These are phyloP conservation scores for Pagrus major DNA, from an alignment of 2,113 vertebrate species.

Conservation along the genomic window DNA sequence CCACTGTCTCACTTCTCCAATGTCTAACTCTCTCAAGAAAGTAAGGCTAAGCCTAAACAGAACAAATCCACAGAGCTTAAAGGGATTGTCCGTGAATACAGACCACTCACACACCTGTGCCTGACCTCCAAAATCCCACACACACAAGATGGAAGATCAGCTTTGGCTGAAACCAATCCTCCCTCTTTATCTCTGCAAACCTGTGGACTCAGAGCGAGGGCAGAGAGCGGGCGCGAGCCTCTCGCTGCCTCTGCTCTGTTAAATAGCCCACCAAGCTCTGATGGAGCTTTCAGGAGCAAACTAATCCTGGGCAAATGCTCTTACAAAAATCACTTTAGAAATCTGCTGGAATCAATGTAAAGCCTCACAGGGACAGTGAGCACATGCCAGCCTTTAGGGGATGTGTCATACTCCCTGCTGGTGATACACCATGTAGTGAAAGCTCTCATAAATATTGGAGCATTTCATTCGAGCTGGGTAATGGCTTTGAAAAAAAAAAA, in stretches of 20 bases:
- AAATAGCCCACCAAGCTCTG: conserved; percentile 81
- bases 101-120: conserved; percentile 71
- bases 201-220: conserved; percentile 49
- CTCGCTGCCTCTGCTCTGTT: conserved; percentile 62
- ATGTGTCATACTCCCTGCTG: conserved; percentile 56
- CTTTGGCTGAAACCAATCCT: conserved; percentile 79
- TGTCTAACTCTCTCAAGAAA: conserved; percentile 65
- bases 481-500: conserved; percentile 39
- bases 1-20: conserved; percentile 38
- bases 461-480: conserved; percentile 48
- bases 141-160: conserved; percentile 73
- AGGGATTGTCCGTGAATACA: conserved; percentile 69
- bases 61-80: conserved; percentile 74
- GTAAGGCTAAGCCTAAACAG: conserved; percentile 65
- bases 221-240: conserved; percentile 53
- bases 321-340: conserved; percentile 84
- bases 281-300: conserved; percentile 80
- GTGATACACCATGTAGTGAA: conserved; percentile 37
- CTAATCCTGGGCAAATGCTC: conserved; percentile 85
- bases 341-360: conserved; percentile 81
- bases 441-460: conserved; percentile 60
- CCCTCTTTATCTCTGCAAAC: conserved; percentile 71
- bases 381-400: conserved; percentile 68
- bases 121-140: conserved; percentile 60
- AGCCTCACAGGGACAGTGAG: conserved; percentile 65